Base-by-base conservation (phyloP, 2,113 vertebrate species). In the Oceanodroma tethys region DNA sequence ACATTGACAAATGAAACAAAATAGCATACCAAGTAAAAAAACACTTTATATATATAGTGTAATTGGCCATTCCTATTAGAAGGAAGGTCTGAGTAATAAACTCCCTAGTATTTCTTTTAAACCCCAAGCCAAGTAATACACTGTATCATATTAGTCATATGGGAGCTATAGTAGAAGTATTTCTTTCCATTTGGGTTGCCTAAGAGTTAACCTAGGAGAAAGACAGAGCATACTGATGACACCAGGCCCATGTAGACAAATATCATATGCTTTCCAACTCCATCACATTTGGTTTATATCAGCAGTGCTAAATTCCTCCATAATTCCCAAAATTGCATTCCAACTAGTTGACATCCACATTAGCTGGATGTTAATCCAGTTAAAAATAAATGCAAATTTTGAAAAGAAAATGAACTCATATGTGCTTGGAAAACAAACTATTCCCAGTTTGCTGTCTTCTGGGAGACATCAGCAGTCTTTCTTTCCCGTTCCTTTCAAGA, bases 241-340 rank as follows among this genome's bases (percentile, higher is more conserved):
- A 94, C 87, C 60, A 75, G 45, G 82, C 85, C 56, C 60, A 8
- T 74, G 63, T 47, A 96, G 97, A 97, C 94, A 98, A 97, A 93
- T 88, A 81, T 74, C 92, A 70, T 80, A 72, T 92, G 92, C 82
- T 93, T 88, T 87, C 89, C 82, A 95, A 79, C 91, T 52, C 45
- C 11, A 82, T 96, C 95, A 97, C 98, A 98, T 98, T 98, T 98
- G 98, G 94, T 98, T 98, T 96, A 16, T 96, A 98, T 98, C 98
- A 98, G 89, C 89, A 78, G 97, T 88, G 95, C 91, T 97, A 92
- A 78, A 76, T 95, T 98, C 95, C 88, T 95, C 55, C 59, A 9
- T 94, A 91, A 95, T 94, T 96, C 72, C 90, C 97, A 75, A 97
- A 97, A 95, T 97, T 91, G 84, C 97, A 97, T 98, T 98, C 98